phyloP scores from a whole-genome alignment of 2,797 vertebrate species.

The Peromyscus nudipes region DNA sequence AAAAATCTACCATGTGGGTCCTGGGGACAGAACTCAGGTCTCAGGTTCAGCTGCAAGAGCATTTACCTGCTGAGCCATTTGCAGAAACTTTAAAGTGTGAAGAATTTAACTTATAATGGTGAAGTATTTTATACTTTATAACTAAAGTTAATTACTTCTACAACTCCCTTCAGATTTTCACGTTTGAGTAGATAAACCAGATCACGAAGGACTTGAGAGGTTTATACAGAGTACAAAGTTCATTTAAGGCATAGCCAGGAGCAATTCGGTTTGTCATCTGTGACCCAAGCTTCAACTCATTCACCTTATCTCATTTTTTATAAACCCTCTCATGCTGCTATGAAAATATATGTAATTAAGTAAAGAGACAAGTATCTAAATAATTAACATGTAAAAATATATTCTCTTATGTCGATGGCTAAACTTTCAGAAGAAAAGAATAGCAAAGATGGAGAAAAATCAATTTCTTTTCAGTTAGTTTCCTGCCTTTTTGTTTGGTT shows the following conservation, averaged over 20 bases:
- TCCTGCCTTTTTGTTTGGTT: background rate
- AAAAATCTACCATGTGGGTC: background rate
- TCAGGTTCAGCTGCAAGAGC: background rate
- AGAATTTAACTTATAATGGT: background rate
- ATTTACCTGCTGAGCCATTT: background rate
- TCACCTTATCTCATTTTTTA: background rate
- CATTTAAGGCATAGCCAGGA: background rate
- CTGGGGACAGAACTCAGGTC: background rate
- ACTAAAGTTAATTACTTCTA: background rate
- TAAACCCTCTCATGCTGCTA: background rate
- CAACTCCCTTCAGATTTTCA: background rate
- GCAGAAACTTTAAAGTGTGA: background rate
- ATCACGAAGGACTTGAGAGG: background rate
- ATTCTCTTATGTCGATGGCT: background rate
- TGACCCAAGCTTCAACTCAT: background rate
- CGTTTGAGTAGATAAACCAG: background rate
- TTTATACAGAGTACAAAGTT: background rate
- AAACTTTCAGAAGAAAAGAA: background rate
- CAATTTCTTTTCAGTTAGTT: constrained; percentile 30
- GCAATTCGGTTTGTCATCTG: background rate
- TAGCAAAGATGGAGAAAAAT: background rate
- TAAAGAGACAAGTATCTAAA: background rate
- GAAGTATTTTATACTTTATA: constrained; percentile 31
- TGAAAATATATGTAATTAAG: background rate
- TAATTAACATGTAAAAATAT: background rate